Base-by-base conservation (phyloP, 2,113 vertebrate genomes). In the Equus quagga region DNA sequence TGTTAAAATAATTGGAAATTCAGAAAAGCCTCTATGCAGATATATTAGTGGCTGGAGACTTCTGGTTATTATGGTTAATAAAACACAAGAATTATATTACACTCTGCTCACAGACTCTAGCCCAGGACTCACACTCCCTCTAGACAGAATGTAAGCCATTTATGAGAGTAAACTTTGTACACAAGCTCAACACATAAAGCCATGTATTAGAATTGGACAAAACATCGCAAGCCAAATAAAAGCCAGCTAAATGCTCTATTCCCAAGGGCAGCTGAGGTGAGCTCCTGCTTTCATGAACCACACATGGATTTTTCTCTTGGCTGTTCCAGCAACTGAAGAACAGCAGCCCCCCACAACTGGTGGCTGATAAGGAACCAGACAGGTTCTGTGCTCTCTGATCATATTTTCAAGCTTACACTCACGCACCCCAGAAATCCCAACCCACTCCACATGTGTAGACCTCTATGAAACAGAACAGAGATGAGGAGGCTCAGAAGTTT, bases 1-100 rank as follows among this genome's bases (percentile, higher is more conserved):
- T 98, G 96, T 96, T 84, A 97, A 98, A 98, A 97, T 98, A 98
- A 98, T 91, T 97, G 97, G 98, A 98, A 98, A 98, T 97, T 31
- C 36, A 33, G 93, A 96, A 75, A 96, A 95, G 89, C 15, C 83
- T 83, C 94, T 95, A 97, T 98, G 98, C 96, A 98, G 98, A 98
- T 98, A 93, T 88, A 98, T 98, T 96, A 97, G 95, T 6, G 2
- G 92, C 97, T 95, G 1, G 98, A 98, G 98, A 98, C 92, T 79
- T 81, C 87, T 88, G 95, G 97, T 98, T 98, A 99, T 99, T 98
- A 97, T 1, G 41, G 98, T 98, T 98, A 98, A 99, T 99, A 98
- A 98, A 99, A 98, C 95, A 98, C 83, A 98, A 98, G 98, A 97
- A 98, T 98, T 96, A 98, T 95, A 97, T 98, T 97, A 98, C 54